Percentiles rank a stretch among this genome's conserved stretches.
phyloP scores from a whole-genome alignment of 1,140 invertebrate species.

The Drosophila sucinea region DNA sequence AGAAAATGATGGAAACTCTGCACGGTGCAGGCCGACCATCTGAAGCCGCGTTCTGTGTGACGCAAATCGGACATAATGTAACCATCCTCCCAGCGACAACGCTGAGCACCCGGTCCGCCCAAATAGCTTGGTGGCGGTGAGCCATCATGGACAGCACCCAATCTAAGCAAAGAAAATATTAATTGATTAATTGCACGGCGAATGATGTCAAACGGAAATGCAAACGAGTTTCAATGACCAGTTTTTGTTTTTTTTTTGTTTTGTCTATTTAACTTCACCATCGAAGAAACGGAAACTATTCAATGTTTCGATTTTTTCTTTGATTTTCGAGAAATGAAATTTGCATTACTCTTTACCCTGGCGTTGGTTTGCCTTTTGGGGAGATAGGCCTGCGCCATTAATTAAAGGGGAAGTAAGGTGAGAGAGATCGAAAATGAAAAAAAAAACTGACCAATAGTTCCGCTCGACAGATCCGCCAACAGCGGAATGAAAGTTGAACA shows the following conservation, averaged over 20 bases:
- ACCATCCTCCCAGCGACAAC: constrained; percentile 97
- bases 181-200: constrained; percentile 71
- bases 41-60: constrained; percentile 96
- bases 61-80: constrained; percentile 98
- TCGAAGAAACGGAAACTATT: constrained; percentile 35
- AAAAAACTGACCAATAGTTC: constrained; percentile 28
- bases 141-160: constrained; percentile 97
- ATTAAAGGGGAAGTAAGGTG: constrained; percentile 3
- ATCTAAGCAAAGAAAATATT: constrained; percentile 84
- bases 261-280: neutral
- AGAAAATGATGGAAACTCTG: constrained; percentile 97
- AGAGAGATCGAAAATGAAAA: neutral
- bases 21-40: constrained; percentile 97
- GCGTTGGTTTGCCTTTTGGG: neutral
- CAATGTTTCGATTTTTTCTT: constrained; percentile 1
- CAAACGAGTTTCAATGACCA: constrained; percentile 64
- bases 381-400: neutral
- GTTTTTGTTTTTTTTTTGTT: constrained; percentile 48
- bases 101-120: constrained; percentile 96
- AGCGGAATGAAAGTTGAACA: constrained; percentile 17
- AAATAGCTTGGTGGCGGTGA: constrained; percentile 96
- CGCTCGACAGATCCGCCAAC: constrained; percentile 16
- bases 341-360: constrained; percentile 3
- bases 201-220: constrained; percentile 78
- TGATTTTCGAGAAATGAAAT: constrained; percentile 3